These are phyloP conservation scores for Carposina sasakii DNA, from an alignment of 1,140 invertebrate species.

Conservation along the genomic window DNA sequence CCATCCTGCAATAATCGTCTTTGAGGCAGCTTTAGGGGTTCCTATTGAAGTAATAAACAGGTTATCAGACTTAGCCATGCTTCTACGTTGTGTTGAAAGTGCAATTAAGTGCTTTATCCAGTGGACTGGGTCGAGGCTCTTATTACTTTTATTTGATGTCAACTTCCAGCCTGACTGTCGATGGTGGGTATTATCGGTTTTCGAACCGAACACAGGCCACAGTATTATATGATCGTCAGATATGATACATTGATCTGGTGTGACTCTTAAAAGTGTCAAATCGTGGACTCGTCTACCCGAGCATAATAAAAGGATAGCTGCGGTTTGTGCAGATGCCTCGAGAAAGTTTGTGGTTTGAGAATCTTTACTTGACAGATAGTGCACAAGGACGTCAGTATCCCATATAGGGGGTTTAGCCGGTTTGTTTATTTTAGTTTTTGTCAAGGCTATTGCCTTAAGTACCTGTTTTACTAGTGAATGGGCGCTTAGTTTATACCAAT, in stretches of 20 bases:
- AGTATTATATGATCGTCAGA: slow-evolving; percentile 16
- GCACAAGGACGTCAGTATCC: slow-evolving; percentile 6
- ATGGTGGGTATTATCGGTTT: slow-evolving; percentile 26
- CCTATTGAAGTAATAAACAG: slow-evolving; percentile 21
- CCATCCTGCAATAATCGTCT: slow-evolving; percentile 35
- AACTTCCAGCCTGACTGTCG: slow-evolving; percentile 34
- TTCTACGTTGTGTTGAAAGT: neutral
- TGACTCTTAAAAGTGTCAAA: slow-evolving; percentile 2
- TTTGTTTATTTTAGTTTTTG: neutral
- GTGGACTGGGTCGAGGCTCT: neutral
- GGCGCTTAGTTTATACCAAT: neutral
- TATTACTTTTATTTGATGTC: neutral
- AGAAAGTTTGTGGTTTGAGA: neutral
- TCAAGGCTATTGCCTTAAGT: slow-evolving; percentile 2
- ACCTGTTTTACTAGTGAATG: slow-evolving; percentile 1
- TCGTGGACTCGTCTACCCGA: slow-evolving; percentile 17
- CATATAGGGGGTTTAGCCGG: neutral
- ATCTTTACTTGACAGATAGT: neutral
- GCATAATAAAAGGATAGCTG: slow-evolving; percentile 15
- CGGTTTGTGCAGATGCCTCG: slow-evolving; percentile 18
- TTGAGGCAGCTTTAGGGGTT: slow-evolving; percentile 27
- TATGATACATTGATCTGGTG: neutral
- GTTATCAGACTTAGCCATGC: neutral
- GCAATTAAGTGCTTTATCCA: slow-evolving; percentile 9
- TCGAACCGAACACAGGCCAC: slow-evolving; percentile 39